Evolutionary conservation across 2,888 invertebrate species (phyloP).

Genomic region (Smittia sp.): DNA sequence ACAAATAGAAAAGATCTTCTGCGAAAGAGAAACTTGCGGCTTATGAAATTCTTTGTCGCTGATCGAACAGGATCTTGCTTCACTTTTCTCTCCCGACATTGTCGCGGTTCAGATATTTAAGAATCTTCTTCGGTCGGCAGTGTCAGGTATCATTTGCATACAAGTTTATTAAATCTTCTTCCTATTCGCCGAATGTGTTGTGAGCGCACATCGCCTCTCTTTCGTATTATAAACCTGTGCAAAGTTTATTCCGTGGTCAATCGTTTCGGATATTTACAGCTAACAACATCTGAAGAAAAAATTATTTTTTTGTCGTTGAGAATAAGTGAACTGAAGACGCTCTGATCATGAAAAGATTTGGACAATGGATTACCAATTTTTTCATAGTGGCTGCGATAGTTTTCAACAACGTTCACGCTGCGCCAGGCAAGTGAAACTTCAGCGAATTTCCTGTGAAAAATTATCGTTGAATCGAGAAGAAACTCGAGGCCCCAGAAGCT

Average conservation of each 20-base stretch:
- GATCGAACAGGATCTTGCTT: background rate
- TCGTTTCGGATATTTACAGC: slow-evolving; percentile 34
- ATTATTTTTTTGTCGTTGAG: background rate
- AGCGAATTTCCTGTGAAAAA: too few relatives aligned
- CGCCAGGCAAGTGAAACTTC: background rate
- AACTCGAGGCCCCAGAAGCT: too few relatives aligned
- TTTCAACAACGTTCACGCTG: background rate
- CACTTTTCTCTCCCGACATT: background rate
- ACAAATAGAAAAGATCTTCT: background rate
- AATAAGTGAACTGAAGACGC: background rate
- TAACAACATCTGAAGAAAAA: slow-evolving; percentile 9
- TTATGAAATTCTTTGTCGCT: background rate
- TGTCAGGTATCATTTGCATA: slow-evolving; percentile 2
- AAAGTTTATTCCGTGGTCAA: slow-evolving; percentile 38
- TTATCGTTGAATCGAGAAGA: too few relatives aligned
- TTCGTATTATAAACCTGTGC: slow-evolving; percentile 40
- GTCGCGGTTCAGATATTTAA: background rate
- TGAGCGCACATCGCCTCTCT: background rate
- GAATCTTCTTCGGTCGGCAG: background rate
- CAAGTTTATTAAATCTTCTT: slow-evolving; percentile 7
- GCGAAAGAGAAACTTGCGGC: background rate
- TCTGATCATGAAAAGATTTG: slow-evolving; percentile 11
- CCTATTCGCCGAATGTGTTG: background rate
- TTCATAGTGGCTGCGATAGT: background rate
- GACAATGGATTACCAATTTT: slow-evolving; percentile 23